Base-by-base conservation (phyloP, 2,888 invertebrate species). In the Heliconius ismenius region DNA sequence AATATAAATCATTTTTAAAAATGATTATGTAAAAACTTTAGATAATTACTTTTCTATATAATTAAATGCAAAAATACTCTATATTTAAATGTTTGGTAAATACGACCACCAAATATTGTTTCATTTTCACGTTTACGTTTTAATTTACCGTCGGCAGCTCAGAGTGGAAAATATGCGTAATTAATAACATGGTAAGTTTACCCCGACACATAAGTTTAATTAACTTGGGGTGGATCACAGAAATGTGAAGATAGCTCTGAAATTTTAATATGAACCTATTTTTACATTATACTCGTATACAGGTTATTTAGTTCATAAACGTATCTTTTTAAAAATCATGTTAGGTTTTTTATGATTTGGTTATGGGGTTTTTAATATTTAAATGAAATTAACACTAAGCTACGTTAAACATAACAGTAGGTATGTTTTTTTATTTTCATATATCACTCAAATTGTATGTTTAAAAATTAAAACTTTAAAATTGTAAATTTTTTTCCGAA, bases 171-270 rank as follows among this genome's bases (percentile, higher is more conserved):
- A 49, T 73, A 73, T 73, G 64, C 28, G 32, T 73, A 73, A 73
- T 73, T 73, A 73, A 65, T 74, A 74, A 74, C 73, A 39, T 74
- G 67, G 73, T 73, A 43, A 60, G 69, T 62, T 36, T 62, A 39
- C 73, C 73, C 26, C 60, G 39, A 73, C 72, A 72, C 73, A 62
- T 60, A 73, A 73, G 36, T 39, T 70, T 43, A 73, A 73, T 73
- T 73, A 73, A 70, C 58, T 70, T 24, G 15, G 54, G n/a, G 58
- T 58, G 58, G 70, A 21, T 70, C 1, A 15, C 70, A 70, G 70
- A 36, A n/a, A 70, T 70, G 21, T 58, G 58, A 70, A 70, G 58
- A 36, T 54, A 32, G 32, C 32, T 49, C 54, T 9, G 54, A 11
- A 24, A 36, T 70, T 70, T 70, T 70, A 58, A 70, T 70, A 32